phyloP scores from a whole-genome alignment of 2,113 vertebrate species.

The Phrynocephalus versicolor region DNA sequence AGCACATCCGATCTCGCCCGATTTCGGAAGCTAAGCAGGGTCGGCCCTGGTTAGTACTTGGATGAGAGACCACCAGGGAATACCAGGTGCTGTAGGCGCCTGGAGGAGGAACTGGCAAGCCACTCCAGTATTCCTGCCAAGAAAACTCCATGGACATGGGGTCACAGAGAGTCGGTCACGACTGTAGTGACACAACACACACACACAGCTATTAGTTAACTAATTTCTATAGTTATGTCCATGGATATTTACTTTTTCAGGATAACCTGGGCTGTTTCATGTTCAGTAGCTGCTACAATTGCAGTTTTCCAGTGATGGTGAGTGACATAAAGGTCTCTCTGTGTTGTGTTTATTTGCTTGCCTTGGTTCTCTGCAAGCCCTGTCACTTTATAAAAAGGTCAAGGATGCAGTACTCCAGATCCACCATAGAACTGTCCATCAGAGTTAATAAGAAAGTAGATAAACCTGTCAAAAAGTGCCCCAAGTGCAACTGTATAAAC shows the following conservation, averaged over 20 bases:
- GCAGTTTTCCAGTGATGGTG: background rate
- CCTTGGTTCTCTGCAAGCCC: slow-evolving; percentile 10
- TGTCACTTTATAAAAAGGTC: slow-evolving; percentile 28
- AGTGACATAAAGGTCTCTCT: background rate
- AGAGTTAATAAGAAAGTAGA: slow-evolving; percentile 29
- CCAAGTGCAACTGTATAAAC: slow-evolving; percentile 20
- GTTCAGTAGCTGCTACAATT: background rate
- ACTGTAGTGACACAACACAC: no score
- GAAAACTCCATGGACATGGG: no score
- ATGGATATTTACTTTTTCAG: background rate
- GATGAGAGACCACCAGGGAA: no score
- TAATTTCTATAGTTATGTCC: background rate
- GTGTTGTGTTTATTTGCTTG: slow-evolving; percentile 28
- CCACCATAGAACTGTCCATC: background rate
- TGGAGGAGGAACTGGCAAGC: no score
- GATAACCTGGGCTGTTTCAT: background rate
- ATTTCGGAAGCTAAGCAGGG: no score
- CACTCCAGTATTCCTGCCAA: no score
- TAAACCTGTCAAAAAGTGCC: slow-evolving; percentile 34
- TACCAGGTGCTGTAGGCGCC: no score
- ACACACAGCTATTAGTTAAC: background rate
- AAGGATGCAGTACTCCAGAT: slow-evolving; percentile 7
- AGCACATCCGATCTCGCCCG: no score
- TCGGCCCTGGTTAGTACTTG: no score
- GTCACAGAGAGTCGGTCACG: no score